Conservation (phyloP, 2,797 vertebrate species). For the Rhincodon typus region DNA sequence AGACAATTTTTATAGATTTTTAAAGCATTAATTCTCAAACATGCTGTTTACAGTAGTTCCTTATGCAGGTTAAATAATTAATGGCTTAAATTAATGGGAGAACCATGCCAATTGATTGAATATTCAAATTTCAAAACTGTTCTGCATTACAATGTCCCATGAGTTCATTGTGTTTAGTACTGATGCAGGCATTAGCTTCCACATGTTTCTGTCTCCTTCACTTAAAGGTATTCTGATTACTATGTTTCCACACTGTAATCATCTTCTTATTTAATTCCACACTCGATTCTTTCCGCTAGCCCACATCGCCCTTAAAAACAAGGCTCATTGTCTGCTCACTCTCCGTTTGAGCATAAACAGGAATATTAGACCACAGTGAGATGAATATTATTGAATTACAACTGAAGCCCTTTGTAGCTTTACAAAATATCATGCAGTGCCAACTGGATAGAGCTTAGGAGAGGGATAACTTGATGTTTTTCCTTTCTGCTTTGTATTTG, state of each 20-base stretch:
- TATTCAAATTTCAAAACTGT: no score
- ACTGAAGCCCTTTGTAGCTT: not conserved
- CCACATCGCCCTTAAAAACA: not conserved
- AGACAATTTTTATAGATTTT: not conserved
- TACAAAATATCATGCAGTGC: not conserved
- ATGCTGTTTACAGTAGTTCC: not conserved
- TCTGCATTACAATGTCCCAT: not conserved
- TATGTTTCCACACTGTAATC: not conserved
- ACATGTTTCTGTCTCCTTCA: not conserved
- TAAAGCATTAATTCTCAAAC: not conserved
- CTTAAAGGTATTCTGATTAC: not conserved
- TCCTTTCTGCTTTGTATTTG: not conserved
- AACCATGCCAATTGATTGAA: not conserved
- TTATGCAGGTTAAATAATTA: not conserved
- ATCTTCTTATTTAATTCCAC: not conserved
- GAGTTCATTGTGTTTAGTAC: not conserved
- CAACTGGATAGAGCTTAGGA: not conserved
- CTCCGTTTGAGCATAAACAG: not conserved
- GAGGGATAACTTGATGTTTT: not conserved
- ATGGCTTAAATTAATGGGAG: not conserved
- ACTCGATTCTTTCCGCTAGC: not conserved
- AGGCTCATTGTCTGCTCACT: not conserved
- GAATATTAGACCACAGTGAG: not conserved
- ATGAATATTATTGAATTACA: not conserved
- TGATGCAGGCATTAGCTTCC: not conserved